phyloP scores from a whole-genome alignment of 2,113 vertebrate genomes.

The Mastomys natalensis region DNA sequence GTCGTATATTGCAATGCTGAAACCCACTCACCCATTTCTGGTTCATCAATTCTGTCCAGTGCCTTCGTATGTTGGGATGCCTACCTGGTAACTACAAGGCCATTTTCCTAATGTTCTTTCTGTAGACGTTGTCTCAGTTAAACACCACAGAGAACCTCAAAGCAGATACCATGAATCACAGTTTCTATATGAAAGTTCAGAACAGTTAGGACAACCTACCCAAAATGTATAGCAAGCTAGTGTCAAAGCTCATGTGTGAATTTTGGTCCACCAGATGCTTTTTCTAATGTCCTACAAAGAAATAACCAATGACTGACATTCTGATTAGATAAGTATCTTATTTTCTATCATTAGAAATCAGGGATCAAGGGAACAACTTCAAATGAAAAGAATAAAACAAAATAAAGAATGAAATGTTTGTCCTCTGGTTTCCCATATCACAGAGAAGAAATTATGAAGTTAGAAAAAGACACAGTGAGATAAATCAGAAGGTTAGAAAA shows the following conservation, averaged over 20 bases:
- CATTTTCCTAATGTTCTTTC: neutral
- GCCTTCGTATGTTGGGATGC: neutral
- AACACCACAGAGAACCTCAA: neutral
- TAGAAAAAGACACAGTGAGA: neutral
- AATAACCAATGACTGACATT: neutral
- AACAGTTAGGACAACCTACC: conserved; percentile 10
- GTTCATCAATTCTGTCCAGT: neutral
- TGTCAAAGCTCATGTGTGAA: neutral
- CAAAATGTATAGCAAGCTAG: neutral
- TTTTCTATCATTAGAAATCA: neutral
- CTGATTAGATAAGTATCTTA: neutral
- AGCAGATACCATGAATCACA: neutral
- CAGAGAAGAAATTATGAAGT: neutral
- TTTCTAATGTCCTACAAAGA: neutral
- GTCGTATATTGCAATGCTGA: neutral
- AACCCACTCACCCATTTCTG: neutral
- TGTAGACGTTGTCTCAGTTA: conserved; percentile 8
- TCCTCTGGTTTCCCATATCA: neutral
- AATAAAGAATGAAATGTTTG: neutral
- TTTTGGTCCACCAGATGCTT: neutral
- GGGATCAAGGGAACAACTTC: neutral
- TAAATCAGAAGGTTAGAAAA: neutral
- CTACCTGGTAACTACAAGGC: neutral
- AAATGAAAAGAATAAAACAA: neutral
- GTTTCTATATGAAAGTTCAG: neutral